Base-by-base conservation (phyloP, 2,797 vertebrate genomes). In the Tenualosa thibaudeaui region DNA sequence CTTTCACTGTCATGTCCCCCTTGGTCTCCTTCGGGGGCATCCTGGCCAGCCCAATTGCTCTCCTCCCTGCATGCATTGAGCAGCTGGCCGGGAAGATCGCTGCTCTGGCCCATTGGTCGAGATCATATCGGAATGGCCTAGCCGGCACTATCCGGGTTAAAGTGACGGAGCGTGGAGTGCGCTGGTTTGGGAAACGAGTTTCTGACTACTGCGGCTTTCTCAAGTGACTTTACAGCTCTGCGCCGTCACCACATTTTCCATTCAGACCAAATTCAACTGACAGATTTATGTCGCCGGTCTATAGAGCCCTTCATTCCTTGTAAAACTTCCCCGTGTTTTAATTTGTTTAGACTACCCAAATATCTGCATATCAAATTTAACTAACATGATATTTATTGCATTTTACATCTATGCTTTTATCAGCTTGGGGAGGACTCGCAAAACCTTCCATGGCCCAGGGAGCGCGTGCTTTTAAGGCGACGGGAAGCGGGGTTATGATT, bases 401-500 rank as follows among this genome's bases (percentile, higher is more conserved):
- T 75, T 75, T 4, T 75, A 43, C 68, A 40, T 75, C 17, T 40
- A 46, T 17, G 54, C 22, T 40, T 26, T 51, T 58, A 81, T 83
- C 22, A 68, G 2, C 31, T 8, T 81, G 43, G 22, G n/a, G 46
- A 26, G 43, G 15, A 26, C 31, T 58, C n/a, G 54, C 40, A 65
- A 58, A 71, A 26, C 53, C 49, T 40, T 50, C 81, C 56, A 2
- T 65, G 26, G 51, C 53, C 71, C 82, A 40, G 31, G 37, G 85
- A 65, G 82, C 51, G 9, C 26, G 56, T 10, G 24, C 62, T 75
- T 81, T 5, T 68, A 82, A 85, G 81, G 81, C 86, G 65, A 78
- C 51, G 81, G 58, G 60, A 87, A 83, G 81, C 46, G 81, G 81
- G 24, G 43, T 84, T 87, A 26, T 56, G 81, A 58, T 86, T 84